Conservation (phyloP, 2,888 invertebrate genomes). For the Machimus rusticus region DNA sequence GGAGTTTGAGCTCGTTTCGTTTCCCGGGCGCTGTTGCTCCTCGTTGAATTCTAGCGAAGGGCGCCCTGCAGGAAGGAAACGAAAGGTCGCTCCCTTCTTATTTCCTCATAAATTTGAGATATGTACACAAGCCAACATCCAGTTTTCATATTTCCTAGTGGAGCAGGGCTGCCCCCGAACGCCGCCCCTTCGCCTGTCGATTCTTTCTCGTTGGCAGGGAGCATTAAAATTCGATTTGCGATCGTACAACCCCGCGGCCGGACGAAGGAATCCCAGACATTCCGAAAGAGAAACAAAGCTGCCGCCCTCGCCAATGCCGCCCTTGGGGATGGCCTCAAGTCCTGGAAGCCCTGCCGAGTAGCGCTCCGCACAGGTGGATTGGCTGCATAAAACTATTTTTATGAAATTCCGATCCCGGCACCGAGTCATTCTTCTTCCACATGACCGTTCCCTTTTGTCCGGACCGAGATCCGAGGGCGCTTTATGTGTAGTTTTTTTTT, state of each 20-base stretch:
- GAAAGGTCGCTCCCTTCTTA: background rate
- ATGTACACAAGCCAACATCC: background rate
- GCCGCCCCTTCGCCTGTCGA: background rate
- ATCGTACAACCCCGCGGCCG: background rate
- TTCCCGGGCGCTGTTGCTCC: background rate
- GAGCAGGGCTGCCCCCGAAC: background rate
- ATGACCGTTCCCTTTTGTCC: background rate
- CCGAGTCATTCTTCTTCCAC: background rate
- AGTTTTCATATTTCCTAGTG: background rate
- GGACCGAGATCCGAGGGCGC: background rate
- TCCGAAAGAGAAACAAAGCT: background rate
- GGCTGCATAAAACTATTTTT: slow-evolving; percentile 6
- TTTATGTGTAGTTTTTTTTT: background rate
- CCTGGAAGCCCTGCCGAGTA: background rate
- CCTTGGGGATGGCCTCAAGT: background rate
- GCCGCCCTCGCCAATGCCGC: background rate
- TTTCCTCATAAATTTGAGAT: background rate
- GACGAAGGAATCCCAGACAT: background rate
- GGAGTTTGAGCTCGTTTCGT: background rate
- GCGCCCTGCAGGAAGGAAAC: background rate
- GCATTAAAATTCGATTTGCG: slow-evolving; percentile 14
- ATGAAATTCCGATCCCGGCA: background rate
- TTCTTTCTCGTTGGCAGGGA: background rate
- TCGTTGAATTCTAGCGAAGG: background rate
- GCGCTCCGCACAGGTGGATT: background rate